Evolutionary conservation across 1,140 invertebrate species (phyloP).

Genomic region (Cotesia glomerata): DNA sequence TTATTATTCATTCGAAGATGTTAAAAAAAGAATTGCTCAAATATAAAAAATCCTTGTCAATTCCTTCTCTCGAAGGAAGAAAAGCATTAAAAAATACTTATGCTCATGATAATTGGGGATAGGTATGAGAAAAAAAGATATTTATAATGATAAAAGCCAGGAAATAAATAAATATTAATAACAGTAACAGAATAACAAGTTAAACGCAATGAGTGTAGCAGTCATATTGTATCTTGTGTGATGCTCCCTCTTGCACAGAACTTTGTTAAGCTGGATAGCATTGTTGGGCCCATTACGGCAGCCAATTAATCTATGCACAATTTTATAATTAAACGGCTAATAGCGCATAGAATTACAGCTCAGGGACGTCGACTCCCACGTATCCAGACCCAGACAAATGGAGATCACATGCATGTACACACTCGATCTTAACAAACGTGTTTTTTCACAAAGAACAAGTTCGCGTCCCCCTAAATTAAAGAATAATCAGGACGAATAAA

Average conservation of each 20-base stretch:
- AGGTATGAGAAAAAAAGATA: constrained; percentile 18
- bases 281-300: constrained; percentile 59
- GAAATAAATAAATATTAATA: constrained; percentile 57
- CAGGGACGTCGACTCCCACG: constrained; percentile 60
- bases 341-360: constrained; percentile 61
- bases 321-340: constrained; percentile 65
- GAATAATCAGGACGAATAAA: constrained; percentile 16
- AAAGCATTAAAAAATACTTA: neutral
- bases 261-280: constrained; percentile 39
- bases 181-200: constrained; percentile 33
- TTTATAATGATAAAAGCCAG: constrained; percentile 35
- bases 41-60: too few relatives aligned
- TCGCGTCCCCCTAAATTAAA: neutral
- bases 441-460: neutral
- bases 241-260: constrained; percentile 10
- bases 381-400: constrained; percentile 24
- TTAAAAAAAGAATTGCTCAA: too few relatives aligned
- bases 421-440: neutral
- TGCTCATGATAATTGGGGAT: neutral
- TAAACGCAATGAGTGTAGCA: too few relatives aligned
- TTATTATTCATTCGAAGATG: too few relatives aligned
- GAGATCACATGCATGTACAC: neutral
- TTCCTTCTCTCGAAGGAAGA: too few relatives aligned
- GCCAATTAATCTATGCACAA: constrained; percentile 64
- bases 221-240: constrained; percentile 18